Evolutionary conservation across 2,797 vertebrate species (phyloP), one percentile per base, ranked within the genome.

Genomic region (Sebastes steindachneri): DNA sequence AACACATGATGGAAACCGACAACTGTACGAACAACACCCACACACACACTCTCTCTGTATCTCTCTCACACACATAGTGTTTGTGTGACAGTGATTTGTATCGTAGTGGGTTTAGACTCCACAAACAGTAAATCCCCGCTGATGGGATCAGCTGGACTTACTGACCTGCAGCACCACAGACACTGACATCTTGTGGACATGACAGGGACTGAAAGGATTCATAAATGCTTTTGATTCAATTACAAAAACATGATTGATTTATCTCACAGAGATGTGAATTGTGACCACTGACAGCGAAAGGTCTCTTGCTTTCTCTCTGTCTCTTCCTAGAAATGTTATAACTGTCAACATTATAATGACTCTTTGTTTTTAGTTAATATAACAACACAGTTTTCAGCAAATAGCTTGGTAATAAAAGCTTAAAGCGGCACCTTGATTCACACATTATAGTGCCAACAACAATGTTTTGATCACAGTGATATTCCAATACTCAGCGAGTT

Each of bases 151-250:
- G 58, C 72, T 82, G 78, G 75, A 90, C 7, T 92, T 86, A 82
- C 53, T 78, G 87, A 86, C 83, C 73, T 54, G 65, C 68, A 17
- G 62, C 14, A 14, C 75, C 72, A 68, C 76, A 62, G 25, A 89
- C 68, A 85, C 80, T 87, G 91, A 93, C 93, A 89, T 85, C 93
- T 90, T 80, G 89, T 93, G 93, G 90, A 75, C 53, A 53, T 19
- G 63, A 57, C 26, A 60, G 69, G 74, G 53, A 82, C 55, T 83
- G 33, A 64, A 63, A 57, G 41, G 14, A 81, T 28, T 59, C 11
- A 74, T 65, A 17, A 72, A 23, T 11, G 35, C 23, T 23, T n/a
- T 51, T 72, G 4, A 2, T 53, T 9, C 48, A 55, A 82, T 76
- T 63, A 64, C 9, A 57, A 57, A 69, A 35, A 55, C n/a, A 21